Conservation (phyloP, 1,140 invertebrate genomes). For the Leptinotarsa texana region DNA sequence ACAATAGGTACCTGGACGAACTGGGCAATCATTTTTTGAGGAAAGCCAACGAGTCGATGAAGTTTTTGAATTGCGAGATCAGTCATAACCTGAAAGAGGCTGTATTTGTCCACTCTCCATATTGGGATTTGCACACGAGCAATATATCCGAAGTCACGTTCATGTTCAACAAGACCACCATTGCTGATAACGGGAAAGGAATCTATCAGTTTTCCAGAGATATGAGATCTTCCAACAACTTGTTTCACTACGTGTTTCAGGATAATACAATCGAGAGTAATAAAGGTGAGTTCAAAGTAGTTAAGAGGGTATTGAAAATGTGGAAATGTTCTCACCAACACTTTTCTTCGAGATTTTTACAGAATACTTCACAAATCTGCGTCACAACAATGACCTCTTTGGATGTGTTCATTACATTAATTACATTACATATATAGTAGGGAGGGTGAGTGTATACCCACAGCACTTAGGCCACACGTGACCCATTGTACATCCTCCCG, state of each 20-base stretch:
- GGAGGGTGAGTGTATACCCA: too few species aligned
- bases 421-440: too few species aligned
- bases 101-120: constrained; percentile 79
- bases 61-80: constrained; percentile 78
- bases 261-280: constrained; percentile 88
- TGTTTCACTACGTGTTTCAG: constrained; percentile 91
- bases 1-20: constrained; percentile 86
- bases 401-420: too few species aligned
- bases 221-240: constrained; percentile 87
- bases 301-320: neutral
- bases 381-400: too few species aligned
- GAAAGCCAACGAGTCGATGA: constrained; percentile 85
- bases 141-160: constrained; percentile 84
- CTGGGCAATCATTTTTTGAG: constrained; percentile 81
- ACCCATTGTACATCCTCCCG: too few species aligned
- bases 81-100: constrained; percentile 80
- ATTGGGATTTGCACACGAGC: constrained; percentile 79
- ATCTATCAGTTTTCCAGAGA: constrained; percentile 88
- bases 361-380: too few species aligned
- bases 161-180: constrained; percentile 81
- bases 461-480: too few species aligned
- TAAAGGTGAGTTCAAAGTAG: constrained; percentile 52
- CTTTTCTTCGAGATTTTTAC: too few species aligned
- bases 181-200: constrained; percentile 82
- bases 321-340: too few species aligned